These are phyloP conservation scores for Melanerpes formicivorus DNA, from an alignment of 2,113 vertebrate species.

Conservation along the genomic window DNA sequence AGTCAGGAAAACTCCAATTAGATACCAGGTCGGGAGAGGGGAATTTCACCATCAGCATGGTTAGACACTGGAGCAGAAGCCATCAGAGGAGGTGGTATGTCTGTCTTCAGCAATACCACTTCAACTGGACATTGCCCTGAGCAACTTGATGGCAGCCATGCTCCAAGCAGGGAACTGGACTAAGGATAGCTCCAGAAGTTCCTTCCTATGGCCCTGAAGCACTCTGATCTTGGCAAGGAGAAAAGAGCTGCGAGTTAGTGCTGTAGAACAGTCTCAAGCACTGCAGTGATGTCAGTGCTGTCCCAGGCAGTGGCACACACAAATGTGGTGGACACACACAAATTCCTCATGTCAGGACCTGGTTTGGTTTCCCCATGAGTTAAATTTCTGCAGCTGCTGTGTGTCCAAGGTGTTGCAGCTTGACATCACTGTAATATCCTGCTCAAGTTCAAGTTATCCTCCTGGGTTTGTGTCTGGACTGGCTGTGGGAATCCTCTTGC, in stretches of 20 bases:
- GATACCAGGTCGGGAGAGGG: too few relatives aligned
- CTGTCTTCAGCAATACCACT: not conserved
- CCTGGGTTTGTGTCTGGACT: not conserved
- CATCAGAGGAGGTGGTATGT: not conserved
- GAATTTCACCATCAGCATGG: not conserved
- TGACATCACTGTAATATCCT: not conserved
- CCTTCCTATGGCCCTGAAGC: not conserved
- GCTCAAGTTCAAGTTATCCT: not conserved
- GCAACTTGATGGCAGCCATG: not conserved
- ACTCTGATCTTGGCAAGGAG: not conserved
- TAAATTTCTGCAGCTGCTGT: not conserved
- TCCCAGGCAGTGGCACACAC: too few relatives aligned
- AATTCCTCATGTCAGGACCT: not conserved
- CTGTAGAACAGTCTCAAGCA: not conserved
- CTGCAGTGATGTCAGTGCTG: fast-evolving
- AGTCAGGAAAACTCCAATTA: not conserved
- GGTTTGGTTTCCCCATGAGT: not conserved
- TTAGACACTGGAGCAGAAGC: not conserved
- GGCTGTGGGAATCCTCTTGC: not conserved
- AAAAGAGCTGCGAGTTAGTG: not conserved
- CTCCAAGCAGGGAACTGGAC: not conserved
- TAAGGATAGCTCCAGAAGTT: not conserved
- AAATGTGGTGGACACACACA: too few relatives aligned
- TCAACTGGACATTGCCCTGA: not conserved
- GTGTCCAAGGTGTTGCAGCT: not conserved